Base-by-base conservation (phyloP, 2,888 invertebrate species). In the Limulus polyphemus region DNA sequence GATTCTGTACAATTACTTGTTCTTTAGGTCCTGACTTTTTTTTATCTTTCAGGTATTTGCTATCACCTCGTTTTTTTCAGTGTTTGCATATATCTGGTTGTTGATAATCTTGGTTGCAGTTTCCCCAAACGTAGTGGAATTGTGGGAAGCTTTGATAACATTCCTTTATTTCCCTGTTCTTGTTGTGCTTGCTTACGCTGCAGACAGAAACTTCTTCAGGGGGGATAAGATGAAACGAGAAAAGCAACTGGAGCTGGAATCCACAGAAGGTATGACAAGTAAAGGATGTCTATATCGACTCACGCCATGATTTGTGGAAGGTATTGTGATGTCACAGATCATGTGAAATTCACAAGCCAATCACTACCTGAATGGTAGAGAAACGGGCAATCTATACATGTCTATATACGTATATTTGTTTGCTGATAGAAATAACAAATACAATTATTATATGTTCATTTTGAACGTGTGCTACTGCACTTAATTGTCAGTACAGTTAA, bases 11-110 rank as follows among this genome's bases (percentile, higher is more conserved):
- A 47, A 14, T 46, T 14, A 11, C n/a, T 17, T 47, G 47, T 47
- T n/a, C 16, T 17, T 48, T 14, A 14, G n/a, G n/a, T n/a, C n/a
- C 50, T 49, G 11, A 12, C 50, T 12, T 9, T 14, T 9, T 50
- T 14, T 50, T 50, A 50, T 49, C 2, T 11, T 54, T 13, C 68
- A 76, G 75, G 79, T 79, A n/a, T 79, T 79, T 70, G 70, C 74
- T 32, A 75, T 78, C 16, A 79, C 78, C 0, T 74, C 76, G 7
- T 70, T 76, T 57, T 79, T 79, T 73, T 74, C 74, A 47, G 70
- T 82, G 17, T 79, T 82, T 65, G 82, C 83, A 11, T 83, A 83
- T 73, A 69, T 82, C 55, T 83, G 83, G 83, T 74, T 83, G 48
- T 73, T 81, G 56, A 70, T 83, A 47, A 77, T 81, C 62, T 73